Evolutionary conservation across 2,888 invertebrate genomes (phyloP), one percentile per base, ranked within the genome.

Genomic region (Tenthredo notha): DNA sequence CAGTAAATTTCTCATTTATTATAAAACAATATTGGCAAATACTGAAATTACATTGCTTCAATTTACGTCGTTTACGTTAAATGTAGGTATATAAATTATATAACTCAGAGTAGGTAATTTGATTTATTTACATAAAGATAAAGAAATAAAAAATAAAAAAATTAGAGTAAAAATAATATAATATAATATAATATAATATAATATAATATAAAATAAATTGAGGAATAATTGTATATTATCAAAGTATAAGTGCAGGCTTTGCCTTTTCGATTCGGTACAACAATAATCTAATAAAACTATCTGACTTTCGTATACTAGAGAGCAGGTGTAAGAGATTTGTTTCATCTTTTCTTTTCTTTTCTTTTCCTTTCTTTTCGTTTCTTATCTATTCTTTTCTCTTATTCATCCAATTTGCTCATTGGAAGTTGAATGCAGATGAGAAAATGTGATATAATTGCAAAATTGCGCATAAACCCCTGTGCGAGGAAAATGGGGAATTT

Each of bases 1-100:
- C 80, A 80, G 80, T 80, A 80, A 61, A 80, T 80, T 80, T 80
- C 25, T 80, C 80, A 80, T 80, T 80, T 80, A 80, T 80, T 80
- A 80, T 80, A 80, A 80, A 80, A 80, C 80, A 80, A 80, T 80
- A 61, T 80, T 61, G 80, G 80, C 80, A 80, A 80, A 80, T 80
- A 80, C 61, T 80, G 80, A 80, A 80, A 80, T 80, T 61, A 80
- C 58, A 80, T 80, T 80, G 58, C 37, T 80, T 61, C 37, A 80
- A 58, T 80, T 40, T 80, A 80, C 21, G 61, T 80, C 21, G 29
- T 21, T 61, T 80, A 80, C 50, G 40, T 80, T 74, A 74, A 25
- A 74, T 40, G 18, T 29, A 77, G 50, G 54, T 77, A 50, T 77
- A 74, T 77, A 77, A 50, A 77, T 80, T 61, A 80, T 80, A 61